Percentiles rank a stretch among this genome's conserved stretches.
phyloP scores from a whole-genome alignment of 2,113 vertebrate genomes.

The Kryptolebias marmoratus region DNA sequence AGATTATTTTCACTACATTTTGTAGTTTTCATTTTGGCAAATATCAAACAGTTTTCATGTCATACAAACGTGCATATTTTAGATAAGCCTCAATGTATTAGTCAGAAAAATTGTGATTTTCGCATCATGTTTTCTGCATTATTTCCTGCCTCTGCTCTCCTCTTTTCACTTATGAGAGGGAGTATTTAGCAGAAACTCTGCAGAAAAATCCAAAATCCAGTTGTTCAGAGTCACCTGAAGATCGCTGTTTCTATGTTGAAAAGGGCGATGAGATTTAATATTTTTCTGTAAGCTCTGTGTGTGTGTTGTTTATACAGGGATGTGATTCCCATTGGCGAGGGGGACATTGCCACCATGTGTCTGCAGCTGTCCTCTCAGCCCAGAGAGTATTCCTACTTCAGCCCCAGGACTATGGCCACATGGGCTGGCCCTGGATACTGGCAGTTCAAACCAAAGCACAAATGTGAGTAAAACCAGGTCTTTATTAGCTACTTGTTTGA shows the following conservation, averaged over 20 bases:
- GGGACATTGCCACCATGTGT: conserved; percentile 87
- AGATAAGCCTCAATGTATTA: too few species aligned
- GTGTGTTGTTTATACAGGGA: conserved; percentile 42
- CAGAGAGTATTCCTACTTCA: conserved; percentile 98
- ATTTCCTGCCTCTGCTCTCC: too few species aligned
- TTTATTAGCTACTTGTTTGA: not conserved
- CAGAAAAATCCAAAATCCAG: too few species aligned
- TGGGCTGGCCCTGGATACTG: conserved; percentile 97
- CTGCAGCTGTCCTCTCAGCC: conserved; percentile 89
- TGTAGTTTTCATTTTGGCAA: not conserved
- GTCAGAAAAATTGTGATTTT: too few species aligned
- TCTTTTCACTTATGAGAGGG: not conserved
- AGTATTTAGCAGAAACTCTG: not conserved
- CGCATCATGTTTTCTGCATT: too few species aligned
- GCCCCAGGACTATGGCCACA: conserved; percentile 89
- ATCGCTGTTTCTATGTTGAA: too few species aligned
- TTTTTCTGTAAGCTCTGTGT: too few species aligned
- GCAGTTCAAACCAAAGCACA: conserved; percentile 89
- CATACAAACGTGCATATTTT: too few species aligned
- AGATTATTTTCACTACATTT: not conserved
- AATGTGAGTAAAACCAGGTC: conserved; percentile 75
- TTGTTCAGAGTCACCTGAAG: too few species aligned
- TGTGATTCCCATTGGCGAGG: conserved; percentile 78
- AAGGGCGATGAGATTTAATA: too few species aligned
- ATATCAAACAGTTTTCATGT: too few species aligned